phyloP scores from a whole-genome alignment of 2,888 invertebrate species.

The Urechis unicinctus region DNA sequence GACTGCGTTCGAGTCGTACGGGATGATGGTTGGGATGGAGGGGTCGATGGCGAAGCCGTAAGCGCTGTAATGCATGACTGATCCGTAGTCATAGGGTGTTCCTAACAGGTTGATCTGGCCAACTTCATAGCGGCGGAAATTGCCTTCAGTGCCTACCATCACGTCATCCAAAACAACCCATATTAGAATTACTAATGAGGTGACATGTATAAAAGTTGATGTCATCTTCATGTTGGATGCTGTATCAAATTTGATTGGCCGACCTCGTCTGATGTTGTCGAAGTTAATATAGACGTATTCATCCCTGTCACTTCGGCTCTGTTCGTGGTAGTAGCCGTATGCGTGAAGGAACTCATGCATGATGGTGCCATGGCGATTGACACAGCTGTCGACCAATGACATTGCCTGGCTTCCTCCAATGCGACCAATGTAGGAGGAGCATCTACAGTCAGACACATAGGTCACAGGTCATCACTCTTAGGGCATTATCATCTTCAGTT shows the following conservation, averaged over 20 bases:
- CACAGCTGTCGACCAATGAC: conserved; percentile 57
- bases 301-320: conserved; percentile 71
- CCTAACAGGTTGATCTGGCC: conserved; percentile 52
- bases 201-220: not conserved
- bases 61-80: conserved; percentile 69
- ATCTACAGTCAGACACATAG: conserved; percentile 49
- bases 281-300: conserved; percentile 67
- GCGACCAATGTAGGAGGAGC: conserved; percentile 71
- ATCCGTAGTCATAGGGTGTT: too few relatives aligned
- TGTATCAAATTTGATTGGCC: too few relatives aligned
- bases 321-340: conserved; percentile 77
- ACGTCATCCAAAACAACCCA: too few relatives aligned
- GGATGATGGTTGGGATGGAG: conserved; percentile 50
- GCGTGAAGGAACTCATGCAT: conserved; percentile 75
- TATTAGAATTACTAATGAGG: not conserved
- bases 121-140: too few relatives aligned
- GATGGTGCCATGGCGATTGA: conserved; percentile 56
- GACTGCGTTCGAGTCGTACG: conserved; percentile 49
- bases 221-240: conserved; percentile 7
- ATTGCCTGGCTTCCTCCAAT: conserved; percentile 70
- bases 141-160: too few relatives aligned
- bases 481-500: too few relatives aligned
- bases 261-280: conserved; percentile 64
- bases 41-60: conserved; percentile 52
- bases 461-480: too few relatives aligned